Evolutionary conservation across 2,797 vertebrate genomes (phyloP).

Genomic region (Malacoraja senta): DNA sequence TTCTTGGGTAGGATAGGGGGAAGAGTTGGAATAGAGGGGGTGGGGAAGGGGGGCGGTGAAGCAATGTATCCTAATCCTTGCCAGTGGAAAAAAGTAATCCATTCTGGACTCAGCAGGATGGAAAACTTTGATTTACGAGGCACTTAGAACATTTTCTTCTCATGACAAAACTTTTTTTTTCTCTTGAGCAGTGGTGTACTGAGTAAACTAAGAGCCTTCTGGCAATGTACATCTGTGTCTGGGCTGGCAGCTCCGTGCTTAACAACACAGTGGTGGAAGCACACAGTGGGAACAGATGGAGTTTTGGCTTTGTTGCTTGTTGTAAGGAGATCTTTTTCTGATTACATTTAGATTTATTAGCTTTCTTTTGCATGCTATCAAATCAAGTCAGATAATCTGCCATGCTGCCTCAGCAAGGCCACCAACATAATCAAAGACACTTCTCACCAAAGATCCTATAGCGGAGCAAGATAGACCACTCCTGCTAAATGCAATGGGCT

Average conservation of each 20-base stretch:
- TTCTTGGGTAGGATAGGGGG: not conserved
- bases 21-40: not conserved
- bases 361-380: no score
- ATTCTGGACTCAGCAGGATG: not conserved
- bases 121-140: not conserved
- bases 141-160: conserved; percentile 10
- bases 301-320: not conserved
- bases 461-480: no score
- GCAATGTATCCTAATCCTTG: not conserved
- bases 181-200: not conserved
- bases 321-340: no score
- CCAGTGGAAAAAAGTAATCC: not conserved
- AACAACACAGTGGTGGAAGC: not conserved
- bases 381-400: no score
- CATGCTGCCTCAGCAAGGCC: no score
- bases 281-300: not conserved
- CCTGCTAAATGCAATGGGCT: no score
- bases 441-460: no score
- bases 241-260: not conserved
- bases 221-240: not conserved
- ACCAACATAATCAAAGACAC: no score
- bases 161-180: not conserved
- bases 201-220: not conserved
- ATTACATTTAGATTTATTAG: no score
- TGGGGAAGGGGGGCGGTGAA: no score